Evolutionary conservation across 1,140 invertebrate genomes (phyloP), one percentile per base, ranked within the genome.

Genomic region (Harlomillsia oculata): DNA sequence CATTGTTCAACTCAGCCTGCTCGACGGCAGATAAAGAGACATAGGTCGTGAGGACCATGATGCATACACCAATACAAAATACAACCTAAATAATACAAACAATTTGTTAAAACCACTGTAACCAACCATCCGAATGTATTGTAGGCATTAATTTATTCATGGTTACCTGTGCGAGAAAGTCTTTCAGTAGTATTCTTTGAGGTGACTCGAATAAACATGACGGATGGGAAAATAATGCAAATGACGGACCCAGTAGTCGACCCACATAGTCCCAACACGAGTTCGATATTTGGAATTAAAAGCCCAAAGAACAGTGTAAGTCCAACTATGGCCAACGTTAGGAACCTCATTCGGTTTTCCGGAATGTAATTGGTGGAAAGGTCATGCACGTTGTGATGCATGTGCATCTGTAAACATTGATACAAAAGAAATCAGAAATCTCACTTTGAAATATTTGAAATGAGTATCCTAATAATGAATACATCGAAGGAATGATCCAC

Each of bases 231-330:
- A 65, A 96, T 85, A 14, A 94, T 79, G 67, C 91, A 95, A 60
- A 96, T 87, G 53, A 91, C 79, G n/a, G 91, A 86, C 4, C 94
- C 94, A 63, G 94, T 91, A 11, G 93, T 95, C 13, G 93, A 91
- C 13, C 94, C 93, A 48, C 92, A 82, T 28, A 97, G 71, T 4
- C 90, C 91, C 25, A 97, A 76, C 43, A 97, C 87, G 64, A 96
- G 79, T 74, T 97, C 93, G 57, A 97, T 91, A 67, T 85, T 87
- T 18, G 88, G 88, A 62, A 90, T 79, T 36, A 88, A 67, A 37
- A 92, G 76, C 3, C 85, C 87, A 51, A 84, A 78, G 23, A 82
- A 71, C 20, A 93, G 74, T 3, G 90, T 83, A n/a, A 80, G 74
- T 1, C 73, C 64, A 0, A 95, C 77, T 61, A 95, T 89, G 8